Base-by-base conservation (phyloP, 2,888 invertebrate genomes). In the Luperina testacea region DNA sequence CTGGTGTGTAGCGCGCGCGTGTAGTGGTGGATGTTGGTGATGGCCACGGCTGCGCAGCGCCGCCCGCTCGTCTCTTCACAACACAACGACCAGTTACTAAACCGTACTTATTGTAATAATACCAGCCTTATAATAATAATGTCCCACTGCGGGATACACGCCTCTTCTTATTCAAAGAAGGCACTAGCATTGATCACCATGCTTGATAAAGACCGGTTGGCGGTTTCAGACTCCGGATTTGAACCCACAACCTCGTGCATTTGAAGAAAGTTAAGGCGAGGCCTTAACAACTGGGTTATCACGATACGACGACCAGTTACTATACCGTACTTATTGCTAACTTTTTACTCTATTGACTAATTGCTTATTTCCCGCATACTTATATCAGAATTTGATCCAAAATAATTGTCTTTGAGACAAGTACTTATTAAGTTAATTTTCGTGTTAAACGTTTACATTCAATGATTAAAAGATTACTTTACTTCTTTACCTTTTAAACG, bases 11-110 rank as follows among this genome's bases (percentile, higher is more conserved):
- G 97, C 92, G 97, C 97, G 93, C 97, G 97, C 94, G 97, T 97
- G 97, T 97, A 97, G 93, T 96, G 96, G 96, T 97, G 97, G 95
- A 98, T 97, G 96, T 97, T 97, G 95, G 95, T 93, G 91, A 97
- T 96, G 90, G 98, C 98, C 78, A 97, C 97, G 89, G 97, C 97
- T 90, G 98, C 97, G 95, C 97, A 97, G 91, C 97, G 97, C 83
- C 98, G 97, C 90, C 95, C 95, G 89, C 97, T 96, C 93, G 95
- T 95, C 93, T 97, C 97, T 95, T 96, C 78, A 78, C 74, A 90
- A 83, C 80, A 75, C 53, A 83, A 71, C 61, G 17, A 71, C 59
- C 63, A 63, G 20, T 42, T 71, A 71, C 38, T 63, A 63, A 8
- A 63, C 71, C 7, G n/a, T 38, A 32, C 69, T 69, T 51, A 27